Percentiles rank a stretch among this genome's conserved stretches.
These are phyloP conservation scores for Bombus affinis DNA, from an alignment of 1,140 invertebrate species.

Conservation along the genomic window DNA sequence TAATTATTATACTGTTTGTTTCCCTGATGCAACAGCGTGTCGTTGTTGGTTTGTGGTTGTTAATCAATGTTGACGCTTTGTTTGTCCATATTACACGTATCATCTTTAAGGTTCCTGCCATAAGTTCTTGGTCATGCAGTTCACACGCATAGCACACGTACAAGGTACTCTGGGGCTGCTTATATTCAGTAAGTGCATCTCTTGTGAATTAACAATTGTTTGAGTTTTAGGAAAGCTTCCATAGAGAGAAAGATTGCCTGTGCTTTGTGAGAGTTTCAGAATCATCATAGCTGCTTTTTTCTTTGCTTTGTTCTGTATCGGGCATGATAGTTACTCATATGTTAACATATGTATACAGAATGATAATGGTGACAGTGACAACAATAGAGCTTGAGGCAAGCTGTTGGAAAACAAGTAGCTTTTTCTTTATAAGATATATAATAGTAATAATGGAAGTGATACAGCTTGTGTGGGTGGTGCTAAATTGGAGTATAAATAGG, in stretches of 20 bases:
- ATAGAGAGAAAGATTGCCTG: not conserved
- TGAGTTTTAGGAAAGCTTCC: slow-evolving; percentile 6
- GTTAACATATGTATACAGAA: not conserved
- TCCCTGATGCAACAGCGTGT: slow-evolving; percentile 19
- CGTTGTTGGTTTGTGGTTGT: not conserved
- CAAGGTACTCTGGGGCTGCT: slow-evolving; percentile 34
- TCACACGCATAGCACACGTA: slow-evolving; percentile 47
- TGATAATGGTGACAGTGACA: not conserved
- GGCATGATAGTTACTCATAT: not conserved
- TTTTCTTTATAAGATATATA: not conserved
- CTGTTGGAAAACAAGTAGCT: not conserved
- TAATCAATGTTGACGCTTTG: not conserved
- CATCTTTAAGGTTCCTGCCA: not conserved
- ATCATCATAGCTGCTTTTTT: not conserved
- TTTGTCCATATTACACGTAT: not conserved
- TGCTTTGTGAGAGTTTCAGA: not conserved
- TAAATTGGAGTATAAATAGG: too few relatives aligned
- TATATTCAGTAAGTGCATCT: slow-evolving; percentile 7
- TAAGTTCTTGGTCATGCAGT: slow-evolving; percentile 30
- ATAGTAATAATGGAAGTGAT: not conserved
- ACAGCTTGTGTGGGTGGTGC: not conserved
- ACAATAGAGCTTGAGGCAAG: not conserved
- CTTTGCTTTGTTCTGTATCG: not conserved
- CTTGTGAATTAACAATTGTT: not conserved
- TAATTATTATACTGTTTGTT: not conserved